Evolutionary conservation across 2,113 vertebrate species (phyloP).

Genomic region (Onychostruthus taczanowskii): DNA sequence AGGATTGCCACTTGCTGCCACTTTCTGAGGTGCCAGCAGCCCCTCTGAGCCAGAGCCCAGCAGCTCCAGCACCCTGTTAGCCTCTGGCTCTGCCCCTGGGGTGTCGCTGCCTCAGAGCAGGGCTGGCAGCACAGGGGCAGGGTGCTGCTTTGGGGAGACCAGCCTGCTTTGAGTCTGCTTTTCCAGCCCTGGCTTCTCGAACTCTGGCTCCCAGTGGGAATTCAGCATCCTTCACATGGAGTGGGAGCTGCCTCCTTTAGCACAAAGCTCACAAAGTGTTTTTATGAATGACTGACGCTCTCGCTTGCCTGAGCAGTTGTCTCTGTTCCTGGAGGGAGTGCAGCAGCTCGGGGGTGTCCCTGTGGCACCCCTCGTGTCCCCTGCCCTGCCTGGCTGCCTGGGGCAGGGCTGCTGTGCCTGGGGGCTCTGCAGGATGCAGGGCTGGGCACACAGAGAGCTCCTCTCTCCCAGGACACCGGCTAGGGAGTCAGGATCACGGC

Average conservation of each 20-base stretch:
- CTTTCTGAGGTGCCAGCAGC: neutral
- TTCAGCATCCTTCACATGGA: neutral
- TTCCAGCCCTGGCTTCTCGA: neutral
- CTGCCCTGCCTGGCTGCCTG: neutral
- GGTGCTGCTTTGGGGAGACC: neutral
- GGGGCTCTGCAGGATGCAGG: neutral
- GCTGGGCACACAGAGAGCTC: neutral
- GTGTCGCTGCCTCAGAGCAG: neutral
- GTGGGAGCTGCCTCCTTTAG: neutral
- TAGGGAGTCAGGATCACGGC: neutral
- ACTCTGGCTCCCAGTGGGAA: neutral
- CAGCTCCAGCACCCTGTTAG: neutral
- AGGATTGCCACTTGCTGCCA: neutral
- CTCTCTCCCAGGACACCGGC: neutral
- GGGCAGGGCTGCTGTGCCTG: fast-evolving
- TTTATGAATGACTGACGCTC: slow-evolving; percentile 50
- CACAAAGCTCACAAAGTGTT: neutral
- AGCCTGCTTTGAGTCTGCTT: neutral
- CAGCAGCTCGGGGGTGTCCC: neutral
- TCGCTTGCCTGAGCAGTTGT: neutral
- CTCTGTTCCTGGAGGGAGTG: neutral
- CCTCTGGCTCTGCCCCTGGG: neutral
- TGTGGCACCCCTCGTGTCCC: neutral
- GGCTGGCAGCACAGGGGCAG: neutral
- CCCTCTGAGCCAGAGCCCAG: neutral